These are phyloP conservation scores for Ophioninae sp. DNA, from an alignment of 2,888 invertebrate species.

Conservation along the genomic window DNA sequence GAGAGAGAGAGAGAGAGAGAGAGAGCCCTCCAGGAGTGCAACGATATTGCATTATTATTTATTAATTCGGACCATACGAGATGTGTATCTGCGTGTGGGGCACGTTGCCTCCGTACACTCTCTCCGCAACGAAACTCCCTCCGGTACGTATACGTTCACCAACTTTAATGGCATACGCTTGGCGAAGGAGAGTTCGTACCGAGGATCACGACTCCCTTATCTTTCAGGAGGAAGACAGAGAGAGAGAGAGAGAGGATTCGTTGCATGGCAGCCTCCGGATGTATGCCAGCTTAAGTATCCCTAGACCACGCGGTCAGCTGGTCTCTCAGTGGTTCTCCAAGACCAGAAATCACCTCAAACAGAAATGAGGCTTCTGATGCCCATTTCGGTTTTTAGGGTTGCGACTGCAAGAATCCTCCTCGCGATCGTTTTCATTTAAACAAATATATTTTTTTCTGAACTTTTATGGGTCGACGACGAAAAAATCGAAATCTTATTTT, in stretches of 20 bases:
- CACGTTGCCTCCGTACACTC: constrained; percentile 65
- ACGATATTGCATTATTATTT: constrained; percentile 80
- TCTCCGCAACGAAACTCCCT: constrained; percentile 21
- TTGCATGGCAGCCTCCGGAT: constrained; percentile 62
- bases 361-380: too few relatives aligned
- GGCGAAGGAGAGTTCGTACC: constrained; percentile 49
- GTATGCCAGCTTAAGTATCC: constrained; percentile 50
- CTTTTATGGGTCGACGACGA: too few relatives aligned
- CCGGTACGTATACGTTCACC: constrained; percentile 16
- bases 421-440: too few relatives aligned
- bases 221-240: too few relatives aligned
- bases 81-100: constrained; percentile 77
- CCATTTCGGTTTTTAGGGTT: too few relatives aligned
- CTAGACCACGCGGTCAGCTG: constrained; percentile 1
- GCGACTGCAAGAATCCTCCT: too few relatives aligned
- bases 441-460: too few relatives aligned
- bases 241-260: constrained; percentile 35
- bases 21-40: constrained; percentile 62
- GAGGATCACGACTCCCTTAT: constrained; percentile 79
- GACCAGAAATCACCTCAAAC: background rate
- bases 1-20: constrained; percentile 25
- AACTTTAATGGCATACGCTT: constrained; percentile 42
- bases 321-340: constrained; percentile 56
- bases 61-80: constrained; percentile 79
- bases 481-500: too few relatives aligned